phyloP scores from a whole-genome alignment of 2,797 vertebrate species.

The Poecilia velifera region DNA sequence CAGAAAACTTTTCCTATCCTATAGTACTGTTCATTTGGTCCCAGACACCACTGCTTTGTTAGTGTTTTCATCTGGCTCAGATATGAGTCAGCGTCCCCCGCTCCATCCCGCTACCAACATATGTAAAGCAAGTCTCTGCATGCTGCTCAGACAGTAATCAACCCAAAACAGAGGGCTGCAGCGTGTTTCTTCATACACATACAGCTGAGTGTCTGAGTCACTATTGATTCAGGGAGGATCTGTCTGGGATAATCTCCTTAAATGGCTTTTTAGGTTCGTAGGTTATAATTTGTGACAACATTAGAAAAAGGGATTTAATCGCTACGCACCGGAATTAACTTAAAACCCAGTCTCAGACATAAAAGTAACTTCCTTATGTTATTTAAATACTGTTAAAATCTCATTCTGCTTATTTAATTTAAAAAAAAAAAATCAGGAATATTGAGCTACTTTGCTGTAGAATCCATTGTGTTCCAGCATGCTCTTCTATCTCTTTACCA shows the following conservation, averaged over 20 bases:
- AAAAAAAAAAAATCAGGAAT: background rate
- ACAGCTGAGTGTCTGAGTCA: background rate
- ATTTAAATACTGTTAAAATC: background rate
- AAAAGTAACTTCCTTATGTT: background rate
- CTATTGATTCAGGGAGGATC: background rate
- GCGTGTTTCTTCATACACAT: background rate
- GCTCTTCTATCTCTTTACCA: background rate
- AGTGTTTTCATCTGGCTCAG: background rate
- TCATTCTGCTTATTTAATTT: background rate
- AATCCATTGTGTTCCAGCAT: background rate
- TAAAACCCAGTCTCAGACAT: background rate
- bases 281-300: background rate
- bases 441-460: background rate
- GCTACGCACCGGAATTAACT: background rate
- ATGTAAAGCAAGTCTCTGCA: slow-evolving; percentile 2
- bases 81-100: background rate
- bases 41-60: background rate
- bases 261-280: background rate
- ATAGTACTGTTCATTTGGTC: background rate
- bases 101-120: background rate
- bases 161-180: slow-evolving; percentile 6
- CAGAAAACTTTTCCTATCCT: background rate
- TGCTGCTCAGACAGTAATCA: background rate
- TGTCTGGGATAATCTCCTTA: background rate
- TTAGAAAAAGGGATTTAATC: background rate